A percentile compares a stretch with the other conserved stretches of the same genome.
phyloP scores from a whole-genome alignment of 2,797 vertebrate species.

The Novumbra hubbsi region DNA sequence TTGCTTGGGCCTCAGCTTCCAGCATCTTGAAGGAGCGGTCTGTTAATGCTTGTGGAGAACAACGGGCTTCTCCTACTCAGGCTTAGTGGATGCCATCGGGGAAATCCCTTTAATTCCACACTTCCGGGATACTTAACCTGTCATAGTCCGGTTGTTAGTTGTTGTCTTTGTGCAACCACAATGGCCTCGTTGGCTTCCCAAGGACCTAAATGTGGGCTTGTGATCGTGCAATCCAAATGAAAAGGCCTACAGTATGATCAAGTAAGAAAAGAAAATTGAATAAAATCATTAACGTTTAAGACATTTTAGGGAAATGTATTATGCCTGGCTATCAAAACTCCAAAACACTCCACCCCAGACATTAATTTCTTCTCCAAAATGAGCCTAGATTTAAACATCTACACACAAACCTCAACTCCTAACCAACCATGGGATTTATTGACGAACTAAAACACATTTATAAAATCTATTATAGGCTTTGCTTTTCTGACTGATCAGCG shows the following conservation, averaged over 20 bases:
- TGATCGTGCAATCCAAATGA: too few relatives aligned
- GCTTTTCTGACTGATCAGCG: too few relatives aligned
- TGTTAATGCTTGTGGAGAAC: slow-evolving; percentile 11
- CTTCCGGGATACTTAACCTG: slow-evolving; percentile 25
- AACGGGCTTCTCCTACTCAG: slow-evolving; percentile 16
- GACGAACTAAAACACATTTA: too few relatives aligned
- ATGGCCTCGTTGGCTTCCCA: background rate
- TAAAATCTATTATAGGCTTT: too few relatives aligned
- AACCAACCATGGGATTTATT: too few relatives aligned
- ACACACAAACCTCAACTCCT: too few relatives aligned
- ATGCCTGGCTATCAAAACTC: too few relatives aligned
- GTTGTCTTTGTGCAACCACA: slow-evolving; percentile 5
- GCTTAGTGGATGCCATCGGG: slow-evolving; percentile 26
- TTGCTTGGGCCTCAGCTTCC: background rate
- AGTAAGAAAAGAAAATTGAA: background rate
- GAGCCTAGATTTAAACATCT: too few relatives aligned
- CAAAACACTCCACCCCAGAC: too few relatives aligned
- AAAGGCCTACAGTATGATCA: background rate
- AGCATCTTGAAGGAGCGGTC: background rate
- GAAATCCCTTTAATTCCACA: slow-evolving; percentile 43
- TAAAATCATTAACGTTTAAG: background rate
- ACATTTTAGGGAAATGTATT: background rate
- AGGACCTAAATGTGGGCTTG: too few relatives aligned
- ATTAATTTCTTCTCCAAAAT: too few relatives aligned
- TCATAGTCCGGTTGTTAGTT: slow-evolving; percentile 10